phyloP scores from a whole-genome alignment of 2,888 invertebrate species.

The Selenia dentaria region DNA sequence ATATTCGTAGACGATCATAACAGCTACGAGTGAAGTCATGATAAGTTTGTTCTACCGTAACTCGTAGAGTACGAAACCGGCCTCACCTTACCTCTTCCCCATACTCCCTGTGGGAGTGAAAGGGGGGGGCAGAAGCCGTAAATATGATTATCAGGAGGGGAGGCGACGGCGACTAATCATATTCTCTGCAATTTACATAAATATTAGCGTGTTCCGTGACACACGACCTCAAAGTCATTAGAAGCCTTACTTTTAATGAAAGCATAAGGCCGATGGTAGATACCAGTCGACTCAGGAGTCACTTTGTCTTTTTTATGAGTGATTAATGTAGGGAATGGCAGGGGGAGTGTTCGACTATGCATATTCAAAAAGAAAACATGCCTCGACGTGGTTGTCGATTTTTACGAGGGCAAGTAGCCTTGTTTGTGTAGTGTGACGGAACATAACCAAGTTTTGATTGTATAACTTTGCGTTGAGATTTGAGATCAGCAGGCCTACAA shows the following conservation, averaged over 20 bases:
- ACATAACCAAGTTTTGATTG: too few relatives aligned
- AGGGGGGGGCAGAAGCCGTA: conserved; percentile 61
- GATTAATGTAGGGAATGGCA: conserved; percentile 70
- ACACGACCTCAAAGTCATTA: conserved; percentile 66
- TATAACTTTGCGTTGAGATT: too few relatives aligned
- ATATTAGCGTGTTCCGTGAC: conserved; percentile 83
- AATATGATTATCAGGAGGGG: conserved; percentile 83
- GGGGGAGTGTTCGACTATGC: conserved; percentile 57
- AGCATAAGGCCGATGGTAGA: conserved; percentile 65
- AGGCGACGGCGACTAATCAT: conserved; percentile 83
- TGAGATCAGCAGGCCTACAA: too few relatives aligned
- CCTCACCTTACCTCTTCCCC: conserved; percentile 24
- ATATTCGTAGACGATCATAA: conserved; percentile 22
- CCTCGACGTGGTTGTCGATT: conserved; percentile 37
- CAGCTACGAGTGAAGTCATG: conserved; percentile 17
- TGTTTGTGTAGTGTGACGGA: conserved; percentile 29
- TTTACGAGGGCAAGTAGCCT: conserved; percentile 38
- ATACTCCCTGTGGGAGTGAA: conserved; percentile 15
- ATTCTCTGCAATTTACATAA: conserved; percentile 84
- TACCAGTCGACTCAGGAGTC: conserved; percentile 58
- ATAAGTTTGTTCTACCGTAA: conserved; percentile 36
- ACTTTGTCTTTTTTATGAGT: conserved; percentile 83
- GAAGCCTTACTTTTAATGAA: conserved; percentile 46
- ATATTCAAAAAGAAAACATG: conserved; percentile 58
- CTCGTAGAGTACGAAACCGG: conserved; percentile 43